Conservation (phyloP, 2,113 vertebrate genomes). For the Tamias sibiricus region DNA sequence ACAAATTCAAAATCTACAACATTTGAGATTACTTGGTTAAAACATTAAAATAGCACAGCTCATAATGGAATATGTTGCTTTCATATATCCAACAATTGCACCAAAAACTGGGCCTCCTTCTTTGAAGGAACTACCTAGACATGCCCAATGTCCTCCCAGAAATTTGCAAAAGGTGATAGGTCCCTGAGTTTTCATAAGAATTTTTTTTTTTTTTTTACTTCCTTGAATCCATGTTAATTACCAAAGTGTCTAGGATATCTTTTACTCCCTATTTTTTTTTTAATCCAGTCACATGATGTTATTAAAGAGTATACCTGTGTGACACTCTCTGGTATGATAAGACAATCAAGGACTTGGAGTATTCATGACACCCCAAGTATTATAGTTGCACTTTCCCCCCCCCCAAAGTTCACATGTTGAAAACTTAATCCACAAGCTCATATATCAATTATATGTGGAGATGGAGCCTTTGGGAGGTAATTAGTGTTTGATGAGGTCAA, state of each 20-base stretch:
- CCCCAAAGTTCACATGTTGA: too few relatives aligned
- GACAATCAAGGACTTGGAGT: neutral
- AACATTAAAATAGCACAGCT: neutral
- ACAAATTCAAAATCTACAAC: neutral
- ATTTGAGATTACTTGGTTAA: neutral
- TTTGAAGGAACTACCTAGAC: neutral
- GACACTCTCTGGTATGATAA: neutral
- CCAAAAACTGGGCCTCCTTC: neutral
- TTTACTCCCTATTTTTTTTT: too few relatives aligned
- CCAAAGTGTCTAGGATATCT: neutral
- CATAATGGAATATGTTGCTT: neutral
- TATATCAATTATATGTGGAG: neutral
- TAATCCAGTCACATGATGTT: neutral
- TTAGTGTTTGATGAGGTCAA: neutral
- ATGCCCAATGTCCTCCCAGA: neutral
- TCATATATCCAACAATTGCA: neutral
- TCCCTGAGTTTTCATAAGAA: neutral
- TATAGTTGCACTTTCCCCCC: neutral
- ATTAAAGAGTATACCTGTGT: neutral
- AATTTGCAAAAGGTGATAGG: neutral
- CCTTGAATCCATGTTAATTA: neutral
- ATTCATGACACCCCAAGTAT: neutral
- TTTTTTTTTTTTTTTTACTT: neutral
- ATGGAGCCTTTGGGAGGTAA: rapidly evolving
- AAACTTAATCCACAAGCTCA: neutral